Conservation (phyloP, 1,140 invertebrate genomes). For the Zaprionus taronus region DNA sequence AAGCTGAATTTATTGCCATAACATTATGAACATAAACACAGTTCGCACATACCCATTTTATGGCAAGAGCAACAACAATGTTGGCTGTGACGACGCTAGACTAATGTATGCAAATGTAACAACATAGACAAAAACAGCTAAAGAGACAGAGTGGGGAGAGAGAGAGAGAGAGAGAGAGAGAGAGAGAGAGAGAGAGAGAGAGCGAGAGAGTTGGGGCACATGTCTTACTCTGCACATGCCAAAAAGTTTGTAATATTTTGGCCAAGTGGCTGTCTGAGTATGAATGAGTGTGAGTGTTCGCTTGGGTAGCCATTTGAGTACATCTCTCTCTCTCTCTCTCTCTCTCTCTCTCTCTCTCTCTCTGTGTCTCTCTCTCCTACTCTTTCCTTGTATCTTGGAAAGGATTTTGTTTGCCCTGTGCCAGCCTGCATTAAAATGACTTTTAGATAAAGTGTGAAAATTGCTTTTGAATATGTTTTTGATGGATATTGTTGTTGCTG, state of each 20-base stretch:
- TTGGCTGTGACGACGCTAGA: slow-evolving; percentile 32
- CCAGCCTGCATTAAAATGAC: slow-evolving; percentile 56
- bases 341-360: background rate
- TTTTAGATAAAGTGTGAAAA: slow-evolving; percentile 67
- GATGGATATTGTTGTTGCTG: slow-evolving; percentile 36
- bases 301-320: slow-evolving; percentile 9
- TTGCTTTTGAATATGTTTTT: slow-evolving; percentile 65
- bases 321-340: background rate
- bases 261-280: slow-evolving; percentile 21
- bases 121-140: slow-evolving; percentile 21
- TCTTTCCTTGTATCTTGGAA: slow-evolving; percentile 5
- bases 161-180: background rate
- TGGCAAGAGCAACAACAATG: slow-evolving; percentile 39
- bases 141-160: background rate
- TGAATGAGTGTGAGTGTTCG: slow-evolving; percentile 22
- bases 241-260: slow-evolving; percentile 53
- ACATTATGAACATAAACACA: slow-evolving; percentile 62
- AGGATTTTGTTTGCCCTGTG: slow-evolving; percentile 49
- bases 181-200: background rate
- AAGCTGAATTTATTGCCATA: slow-evolving; percentile 65
- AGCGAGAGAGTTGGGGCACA: background rate
- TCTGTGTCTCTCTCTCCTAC: no score
- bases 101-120: slow-evolving; percentile 66
- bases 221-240: slow-evolving; percentile 34
- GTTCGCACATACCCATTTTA: slow-evolving; percentile 66